Evolutionary conservation across 2,797 vertebrate species (phyloP).

Genomic region (Sebastiscus albofasciatus): DNA sequence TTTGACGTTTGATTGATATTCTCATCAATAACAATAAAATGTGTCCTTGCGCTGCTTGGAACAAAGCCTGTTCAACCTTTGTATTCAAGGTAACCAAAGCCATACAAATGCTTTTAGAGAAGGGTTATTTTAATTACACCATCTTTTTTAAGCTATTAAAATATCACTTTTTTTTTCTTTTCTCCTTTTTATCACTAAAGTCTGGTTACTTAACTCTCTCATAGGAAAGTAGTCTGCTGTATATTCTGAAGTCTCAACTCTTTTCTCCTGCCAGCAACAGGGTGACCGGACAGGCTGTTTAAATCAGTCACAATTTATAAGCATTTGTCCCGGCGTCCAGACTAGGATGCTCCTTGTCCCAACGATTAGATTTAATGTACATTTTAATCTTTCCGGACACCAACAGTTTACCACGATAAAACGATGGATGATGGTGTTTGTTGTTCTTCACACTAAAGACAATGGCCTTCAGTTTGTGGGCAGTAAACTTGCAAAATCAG

Average conservation of each 20-base stretch:
- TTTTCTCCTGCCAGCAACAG: background rate
- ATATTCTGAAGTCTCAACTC: background rate
- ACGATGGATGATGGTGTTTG: background rate
- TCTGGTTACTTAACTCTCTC: background rate
- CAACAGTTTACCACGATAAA: background rate
- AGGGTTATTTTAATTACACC: conserved; percentile 17
- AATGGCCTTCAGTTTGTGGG: background rate
- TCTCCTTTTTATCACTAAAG: background rate
- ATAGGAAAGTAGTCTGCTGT: background rate
- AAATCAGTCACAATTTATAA: conserved; percentile 21
- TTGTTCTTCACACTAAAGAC: background rate
- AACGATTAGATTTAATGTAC: background rate
- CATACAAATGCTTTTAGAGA: conserved; percentile 16
- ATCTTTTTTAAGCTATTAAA: conserved; percentile 6
- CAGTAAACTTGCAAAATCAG: background rate
- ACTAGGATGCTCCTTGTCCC: background rate
- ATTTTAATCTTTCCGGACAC: background rate
- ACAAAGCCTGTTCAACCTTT: conserved; percentile 28
- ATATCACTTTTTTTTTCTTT: background rate
- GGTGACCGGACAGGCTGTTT: background rate
- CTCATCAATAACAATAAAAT: conserved; percentile 70
- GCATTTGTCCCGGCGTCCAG: background rate
- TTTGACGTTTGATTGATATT: conserved; percentile 77
- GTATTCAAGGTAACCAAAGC: conserved; percentile 37
- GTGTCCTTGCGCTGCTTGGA: conserved; percentile 63